Evolutionary conservation across 37 sponge, comb jelly and placozoan genomes (phyloP), one percentile per base, ranked within the genome.

Genomic region (Axinella damicornis): DNA sequence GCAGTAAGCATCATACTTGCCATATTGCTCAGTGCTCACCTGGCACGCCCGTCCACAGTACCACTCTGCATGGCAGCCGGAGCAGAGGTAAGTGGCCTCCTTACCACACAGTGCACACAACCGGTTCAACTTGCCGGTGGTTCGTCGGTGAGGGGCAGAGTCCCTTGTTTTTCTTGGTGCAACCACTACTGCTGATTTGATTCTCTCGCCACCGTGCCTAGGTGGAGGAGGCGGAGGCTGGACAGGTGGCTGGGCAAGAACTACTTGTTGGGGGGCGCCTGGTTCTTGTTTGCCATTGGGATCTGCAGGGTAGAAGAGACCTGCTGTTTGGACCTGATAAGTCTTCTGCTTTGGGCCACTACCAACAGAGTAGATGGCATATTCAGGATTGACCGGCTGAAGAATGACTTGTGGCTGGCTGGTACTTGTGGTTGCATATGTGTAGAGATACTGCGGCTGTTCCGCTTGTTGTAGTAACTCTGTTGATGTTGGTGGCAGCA

Each of bases 41-140:
- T 95, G 96, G 79, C 96, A 95, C 19, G 76, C 71, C 71, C 83
- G 77, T 2, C 94, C 85, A 76, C 96, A 95, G 78, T 95, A 95
- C 96, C 96, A 95, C 14, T 81, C 91, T n/a, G 14, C 20, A 27
- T 90, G 81, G 38, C 96, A 95, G 19, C 96, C 96, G 40, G 96
- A 95, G 71, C 96, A 95, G 34, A 95, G 77, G 78, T 79, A 95
- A 2, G 83, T 80, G n/a, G 95, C 95, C 65, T 80, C 71, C n/a
- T 78, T 74, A 13, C 82, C 86, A 81, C 95, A 95, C 28, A 28
- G 32, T 25, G 84, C 66, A 78, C 95, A 94, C 15, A 58, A 16
- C 31, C 81, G 68, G 14, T 21, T 32, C 17, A 28, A 22, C 56
- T 66, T 80, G 19, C 28, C 34, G 28, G 68, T 5, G 28, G 33